Evolutionary conservation across 2,113 vertebrate species (phyloP), one percentile per base, ranked within the genome.

Genomic region (Tricholaema leucomelas): DNA sequence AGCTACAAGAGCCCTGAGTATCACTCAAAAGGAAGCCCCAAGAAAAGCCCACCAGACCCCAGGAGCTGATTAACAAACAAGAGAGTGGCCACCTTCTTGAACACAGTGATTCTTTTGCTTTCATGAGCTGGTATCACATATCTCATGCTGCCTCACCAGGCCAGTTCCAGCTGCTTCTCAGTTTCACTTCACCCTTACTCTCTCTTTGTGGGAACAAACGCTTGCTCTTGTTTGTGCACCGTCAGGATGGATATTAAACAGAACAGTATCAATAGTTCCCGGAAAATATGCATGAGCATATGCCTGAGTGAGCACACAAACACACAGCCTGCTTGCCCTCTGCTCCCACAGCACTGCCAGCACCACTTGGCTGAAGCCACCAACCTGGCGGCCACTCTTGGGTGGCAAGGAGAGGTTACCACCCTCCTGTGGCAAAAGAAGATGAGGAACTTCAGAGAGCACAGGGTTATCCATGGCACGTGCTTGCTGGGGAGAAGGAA

Each of bases 171-270:
- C 80, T 71, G 58, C 89, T 87, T 92, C 92, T 95, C 87, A 54
- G 87, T 96, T 96, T 94, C 95, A 61, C 64, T 85, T 96, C 85
- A 65, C 91, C 92, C 90, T 92, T 52, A 1, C 17, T 76, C 71
- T 27, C 78, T 92, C 60, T 74, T n/a, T 2, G 81, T 2, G 46
- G 79, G 71, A 59, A 54, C 86, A 52, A 42, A 67, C 4, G 12
- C 85, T 61, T 2, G 3, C 67, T 88, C 84, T 55, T 93, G 91
- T 95, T 95, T 94, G 89, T 27, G 89, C 35, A 33, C 72, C 1
- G 5, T 48, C 17, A 87, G 69, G 87, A 94, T 95, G 92, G 94
- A 89, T 95, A 95, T 94, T 93, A 94, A 96, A 93, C 87, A 93
- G 93, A 95, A 95, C 76, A 87, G 31, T 85, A 89, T 91, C 93